Conservation (phyloP, 2,888 invertebrate species). For the Diarsia mendica region DNA sequence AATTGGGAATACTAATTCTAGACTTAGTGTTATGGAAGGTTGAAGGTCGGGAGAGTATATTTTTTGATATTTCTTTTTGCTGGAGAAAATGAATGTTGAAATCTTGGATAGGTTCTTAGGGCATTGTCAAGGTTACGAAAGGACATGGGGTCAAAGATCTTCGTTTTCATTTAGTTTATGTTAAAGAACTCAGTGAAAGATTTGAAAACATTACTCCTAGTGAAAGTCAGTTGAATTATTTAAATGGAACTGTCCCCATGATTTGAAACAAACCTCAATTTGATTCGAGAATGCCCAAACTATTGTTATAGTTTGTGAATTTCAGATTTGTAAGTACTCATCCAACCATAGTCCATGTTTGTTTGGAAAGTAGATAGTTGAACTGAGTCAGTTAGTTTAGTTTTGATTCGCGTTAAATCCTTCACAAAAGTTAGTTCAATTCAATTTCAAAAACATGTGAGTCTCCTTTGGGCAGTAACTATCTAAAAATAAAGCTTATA, state of each 20-base stretch:
- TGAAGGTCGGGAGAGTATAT: conserved; percentile 40
- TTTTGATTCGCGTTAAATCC: not conserved
- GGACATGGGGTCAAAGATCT: conserved; percentile 7
- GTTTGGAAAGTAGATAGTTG: not conserved
- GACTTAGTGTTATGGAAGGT: conserved; percentile 45
- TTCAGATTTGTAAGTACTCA: not conserved
- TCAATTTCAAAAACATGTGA: not conserved
- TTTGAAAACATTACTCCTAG: not conserved
- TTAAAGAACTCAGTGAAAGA: not conserved
- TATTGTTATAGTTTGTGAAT: conserved; percentile 1
- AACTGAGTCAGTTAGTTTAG: not conserved
- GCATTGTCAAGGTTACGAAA: not conserved
- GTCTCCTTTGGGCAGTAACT: not conserved
- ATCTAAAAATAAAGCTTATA: not conserved
- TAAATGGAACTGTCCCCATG: not conserved
- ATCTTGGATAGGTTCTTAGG: not conserved
- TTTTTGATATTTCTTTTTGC: conserved; percentile 33
- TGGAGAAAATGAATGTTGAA: conserved; percentile 2
- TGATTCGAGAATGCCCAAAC: not conserved
- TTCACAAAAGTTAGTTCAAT: not conserved
- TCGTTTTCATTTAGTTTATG: not conserved
- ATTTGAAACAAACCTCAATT: not conserved
- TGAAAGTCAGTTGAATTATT: not conserved
- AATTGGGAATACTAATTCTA: conserved; percentile 59
- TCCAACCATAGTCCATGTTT: conserved; percentile 2